Evolutionary conservation across 2,888 invertebrate genomes (phyloP).

Genomic region (Didymodactylos carnosus): DNA sequence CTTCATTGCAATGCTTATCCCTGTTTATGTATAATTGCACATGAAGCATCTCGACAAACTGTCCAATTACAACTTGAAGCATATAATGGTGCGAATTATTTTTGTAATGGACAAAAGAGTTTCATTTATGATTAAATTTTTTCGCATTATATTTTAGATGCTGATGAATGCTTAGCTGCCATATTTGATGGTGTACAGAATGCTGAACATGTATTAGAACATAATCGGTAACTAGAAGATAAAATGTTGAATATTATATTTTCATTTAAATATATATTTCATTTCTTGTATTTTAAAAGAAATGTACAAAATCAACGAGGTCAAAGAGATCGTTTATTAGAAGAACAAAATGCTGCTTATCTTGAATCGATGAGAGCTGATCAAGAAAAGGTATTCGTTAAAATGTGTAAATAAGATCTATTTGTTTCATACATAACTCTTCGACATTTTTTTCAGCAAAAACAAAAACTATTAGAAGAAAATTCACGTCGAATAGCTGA

Average conservation of each 20-base stretch:
- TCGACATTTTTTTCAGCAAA: not conserved
- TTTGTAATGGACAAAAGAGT: no score
- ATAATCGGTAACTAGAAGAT: not conserved
- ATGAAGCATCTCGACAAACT: not conserved
- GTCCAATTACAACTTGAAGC: not conserved
- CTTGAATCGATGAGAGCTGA: not conserved
- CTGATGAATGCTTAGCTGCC: not conserved
- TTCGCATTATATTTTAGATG: not conserved
- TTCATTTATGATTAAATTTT: no score
- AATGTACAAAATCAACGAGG: not conserved
- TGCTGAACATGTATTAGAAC: not conserved
- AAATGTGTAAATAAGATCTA: no score
- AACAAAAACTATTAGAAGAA: not conserved
- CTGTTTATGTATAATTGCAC: not conserved
- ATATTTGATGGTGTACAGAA: not conserved
- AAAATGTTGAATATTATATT: not conserved
- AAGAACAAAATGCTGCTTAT: not conserved
- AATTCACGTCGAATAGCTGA: not conserved
- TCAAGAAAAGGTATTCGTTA: not conserved
- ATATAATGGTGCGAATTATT: no score
- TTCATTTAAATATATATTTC: no score
- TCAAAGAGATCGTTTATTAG: not conserved
- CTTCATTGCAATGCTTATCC: not conserved
- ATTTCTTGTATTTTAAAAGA: no score
- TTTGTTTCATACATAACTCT: not conserved